phyloP scores from a whole-genome alignment of 2,113 vertebrate genomes.

The Xenopus borealis region DNA sequence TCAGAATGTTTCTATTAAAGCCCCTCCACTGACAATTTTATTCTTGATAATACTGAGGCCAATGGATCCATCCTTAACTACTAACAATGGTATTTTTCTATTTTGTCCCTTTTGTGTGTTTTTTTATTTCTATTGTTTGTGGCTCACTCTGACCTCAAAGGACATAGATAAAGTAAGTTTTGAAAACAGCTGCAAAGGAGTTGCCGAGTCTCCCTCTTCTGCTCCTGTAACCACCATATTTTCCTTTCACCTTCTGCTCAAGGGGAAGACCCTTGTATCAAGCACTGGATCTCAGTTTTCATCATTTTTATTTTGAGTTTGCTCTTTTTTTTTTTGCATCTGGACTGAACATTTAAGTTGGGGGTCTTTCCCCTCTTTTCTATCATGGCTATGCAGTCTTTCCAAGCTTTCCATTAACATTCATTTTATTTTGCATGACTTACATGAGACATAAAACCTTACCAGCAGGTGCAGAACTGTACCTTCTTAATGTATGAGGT shows the following conservation, averaged over 20 bases:
- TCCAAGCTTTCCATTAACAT: conserved; percentile 38
- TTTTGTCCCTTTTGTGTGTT: conserved; percentile 29
- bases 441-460: conserved; percentile 29
- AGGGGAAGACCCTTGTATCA: conserved; percentile 22
- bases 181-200: conserved; percentile 40
- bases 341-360: conserved; percentile 47
- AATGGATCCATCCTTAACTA: conserved; percentile 17
- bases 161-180: conserved; percentile 81
- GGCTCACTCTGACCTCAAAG: conserved; percentile 64
- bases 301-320: conserved; percentile 56
- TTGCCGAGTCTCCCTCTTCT: conserved; percentile 38
- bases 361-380: conserved; percentile 2
- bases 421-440: conserved; percentile 44
- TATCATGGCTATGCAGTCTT: conserved; percentile 37
- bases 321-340: conserved; percentile 41
- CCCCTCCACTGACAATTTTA: too few relatives aligned
- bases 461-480: conserved; percentile 4
- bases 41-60: conserved; percentile 4
- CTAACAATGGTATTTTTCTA: conserved; percentile 39
- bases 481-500: not conserved
- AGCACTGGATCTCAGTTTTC: conserved; percentile 13
- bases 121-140: conserved; percentile 52
- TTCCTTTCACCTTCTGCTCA: conserved; percentile 49
- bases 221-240: conserved; percentile 29
- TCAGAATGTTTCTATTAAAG: too few relatives aligned